Base-by-base conservation (phyloP, 2,113 vertebrate genomes). In the Mesitornis unicolor region DNA sequence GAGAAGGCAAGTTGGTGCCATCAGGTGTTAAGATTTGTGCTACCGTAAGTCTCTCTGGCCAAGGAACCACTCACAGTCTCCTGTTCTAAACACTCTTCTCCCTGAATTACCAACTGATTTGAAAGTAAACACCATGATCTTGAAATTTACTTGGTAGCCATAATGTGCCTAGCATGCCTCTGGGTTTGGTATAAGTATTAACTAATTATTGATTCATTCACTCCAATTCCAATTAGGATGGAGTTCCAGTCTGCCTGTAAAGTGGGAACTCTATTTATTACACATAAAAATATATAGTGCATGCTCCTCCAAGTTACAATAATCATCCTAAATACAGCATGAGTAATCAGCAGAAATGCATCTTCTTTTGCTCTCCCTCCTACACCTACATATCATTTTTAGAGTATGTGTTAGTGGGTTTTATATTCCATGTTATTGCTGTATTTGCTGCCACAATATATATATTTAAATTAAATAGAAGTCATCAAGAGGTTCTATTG, bases 381-480 rank as follows among this genome's bases (percentile, higher is more conserved):
- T 89, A 93, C 57, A 68, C 69, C 78, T 92, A 84, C 43, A 87
- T 82, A 92, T 83, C 43, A 74, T 85, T 94, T 90, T 93, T 89
- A 95, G 65, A 84, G 53, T 79, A 86, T 36, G 50, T 65, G 70
- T 87, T 96, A 89, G 45, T 86, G 53, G 26, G 42, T 67, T 89
- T 94, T 93, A 73, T 88, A 93, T 91, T 94, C 45, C 69, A 80
- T 45, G 75, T 87, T 90, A 95, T 69, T 95, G 92, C 82, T 81
- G 84, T 60, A 96, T 91, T 94, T 94, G 70, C 59, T 95, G 64
- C 80, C 84, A 51, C 76, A 84, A 84, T 89, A 96, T 51, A 94
- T 95, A 96, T 89, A 91, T 94, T 93, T 93, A 91, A 96, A 96
- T 96, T 87, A 95, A 96, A 93, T 64, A 97, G 92, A 87, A 95